Percentiles rank a stretch among this genome's conserved stretches.
Evolutionary conservation across 2,113 vertebrate species (phyloP).

Genomic region (Campylomormyrus numenius): DNA sequence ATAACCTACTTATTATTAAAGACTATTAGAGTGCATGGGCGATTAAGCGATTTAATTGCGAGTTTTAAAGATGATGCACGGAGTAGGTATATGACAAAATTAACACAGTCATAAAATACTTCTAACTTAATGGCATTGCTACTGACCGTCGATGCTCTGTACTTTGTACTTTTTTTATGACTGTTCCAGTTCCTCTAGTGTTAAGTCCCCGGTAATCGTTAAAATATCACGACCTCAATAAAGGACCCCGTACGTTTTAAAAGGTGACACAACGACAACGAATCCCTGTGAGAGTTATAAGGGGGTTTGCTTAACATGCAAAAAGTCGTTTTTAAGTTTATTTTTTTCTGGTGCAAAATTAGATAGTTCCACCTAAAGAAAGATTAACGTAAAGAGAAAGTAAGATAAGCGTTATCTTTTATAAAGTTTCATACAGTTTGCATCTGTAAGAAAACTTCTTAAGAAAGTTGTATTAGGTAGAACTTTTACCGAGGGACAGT

Average conservation of each 20-base stretch:
- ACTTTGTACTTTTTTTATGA: conserved; percentile 26
- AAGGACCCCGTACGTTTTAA: background rate
- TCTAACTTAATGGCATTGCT: conserved; percentile 18
- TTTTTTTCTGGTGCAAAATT: background rate
- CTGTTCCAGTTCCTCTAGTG: background rate
- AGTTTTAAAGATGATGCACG: background rate
- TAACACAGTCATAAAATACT: conserved; percentile 16
- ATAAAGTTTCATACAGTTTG: background rate
- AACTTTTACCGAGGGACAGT: background rate
- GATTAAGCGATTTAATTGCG: conserved; percentile 11
- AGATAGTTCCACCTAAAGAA: background rate
- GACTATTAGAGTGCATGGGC: background rate
- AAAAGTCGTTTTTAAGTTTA: background rate
- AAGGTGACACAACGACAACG: background rate
- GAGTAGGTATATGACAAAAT: conserved; percentile 23
- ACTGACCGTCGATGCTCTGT: conserved; percentile 7
- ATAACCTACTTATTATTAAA: background rate
- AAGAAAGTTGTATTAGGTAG: background rate
- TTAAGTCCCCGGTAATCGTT: conserved; percentile 6
- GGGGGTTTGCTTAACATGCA: background rate
- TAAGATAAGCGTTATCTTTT: background rate
- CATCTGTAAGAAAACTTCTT: background rate
- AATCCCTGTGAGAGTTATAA: background rate
- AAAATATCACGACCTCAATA: background rate
- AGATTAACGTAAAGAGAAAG: background rate